Percentiles rank a stretch among this genome's conserved stretches.
These are phyloP conservation scores for Tortricodes alternella DNA, from an alignment of 2,888 invertebrate species.

Conservation along the genomic window DNA sequence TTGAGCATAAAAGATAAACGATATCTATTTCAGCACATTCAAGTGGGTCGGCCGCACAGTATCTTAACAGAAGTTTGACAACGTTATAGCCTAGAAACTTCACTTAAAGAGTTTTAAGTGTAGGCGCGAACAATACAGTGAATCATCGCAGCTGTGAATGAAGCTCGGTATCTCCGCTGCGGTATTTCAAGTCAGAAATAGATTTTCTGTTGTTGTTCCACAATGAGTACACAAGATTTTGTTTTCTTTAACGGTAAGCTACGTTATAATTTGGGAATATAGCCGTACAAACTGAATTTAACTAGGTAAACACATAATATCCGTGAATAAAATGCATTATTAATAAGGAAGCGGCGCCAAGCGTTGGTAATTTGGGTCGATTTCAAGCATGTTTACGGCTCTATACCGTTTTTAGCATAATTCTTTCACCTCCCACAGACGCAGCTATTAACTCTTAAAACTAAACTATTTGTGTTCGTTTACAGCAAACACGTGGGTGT, in stretches of 20 bases:
- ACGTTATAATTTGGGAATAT: neutral
- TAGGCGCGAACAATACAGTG: constrained; percentile 67
- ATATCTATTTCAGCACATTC: constrained; percentile 49
- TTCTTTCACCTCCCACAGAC: constrained; percentile 59
- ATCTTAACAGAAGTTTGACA: constrained; percentile 44
- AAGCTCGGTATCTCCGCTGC: constrained; percentile 65
- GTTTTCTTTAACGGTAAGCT: constrained; percentile 42
- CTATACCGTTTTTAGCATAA: constrained; percentile 53
- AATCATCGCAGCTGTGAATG: constrained; percentile 68
- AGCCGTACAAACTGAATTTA: neutral
- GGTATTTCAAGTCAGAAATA: constrained; percentile 68
- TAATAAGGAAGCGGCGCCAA: constrained; percentile 61
- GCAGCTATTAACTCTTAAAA: constrained; percentile 38
- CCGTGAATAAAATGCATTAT: constrained; percentile 36
- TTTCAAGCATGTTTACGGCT: constrained; percentile 43
- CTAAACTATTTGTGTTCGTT: constrained; percentile 37
- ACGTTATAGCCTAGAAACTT: constrained; percentile 46
- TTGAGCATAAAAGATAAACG: constrained; percentile 46
- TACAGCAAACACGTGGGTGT: constrained; percentile 43
- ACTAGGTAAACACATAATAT: constrained; percentile 12
- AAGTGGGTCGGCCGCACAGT: constrained; percentile 46
- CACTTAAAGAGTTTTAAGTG: constrained; percentile 40
- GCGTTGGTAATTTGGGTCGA: constrained; percentile 57
- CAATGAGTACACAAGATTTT: constrained; percentile 39
- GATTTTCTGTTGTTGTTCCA: constrained; percentile 40